A percentile compares a stretch with the other conserved stretches of the same genome.
phyloP scores from a whole-genome alignment of 1,140 invertebrate species.

The Pogonomyrmex californicus region DNA sequence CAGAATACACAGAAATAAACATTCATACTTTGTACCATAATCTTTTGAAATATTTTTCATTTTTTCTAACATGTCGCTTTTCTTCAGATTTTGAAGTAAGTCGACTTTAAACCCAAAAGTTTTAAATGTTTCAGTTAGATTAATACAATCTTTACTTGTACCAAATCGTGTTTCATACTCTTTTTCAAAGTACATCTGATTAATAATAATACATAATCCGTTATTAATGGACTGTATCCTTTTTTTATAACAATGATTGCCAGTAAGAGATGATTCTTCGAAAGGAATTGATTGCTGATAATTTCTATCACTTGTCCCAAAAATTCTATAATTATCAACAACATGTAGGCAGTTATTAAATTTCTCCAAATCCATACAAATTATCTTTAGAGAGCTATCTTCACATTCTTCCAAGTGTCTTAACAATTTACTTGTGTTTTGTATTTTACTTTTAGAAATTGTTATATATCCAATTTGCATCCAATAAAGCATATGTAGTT shows the following conservation, averaged over 20 bases:
- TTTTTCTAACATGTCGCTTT: constrained; percentile 57
- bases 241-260: not conserved
- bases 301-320: constrained; percentile 5
- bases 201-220: constrained; percentile 76
- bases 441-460: constrained; percentile 62
- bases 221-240: constrained; percentile 58
- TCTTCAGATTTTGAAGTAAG: constrained; percentile 46
- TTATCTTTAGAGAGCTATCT: constrained; percentile 33
- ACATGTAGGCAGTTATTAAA: constrained; percentile 35
- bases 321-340: constrained; percentile 35
- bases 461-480: constrained; percentile 69
- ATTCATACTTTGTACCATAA: constrained; percentile 64
- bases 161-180: constrained; percentile 72
- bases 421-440: constrained; percentile 62
- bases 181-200: constrained; percentile 68
- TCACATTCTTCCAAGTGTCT: constrained; percentile 65
- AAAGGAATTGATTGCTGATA: not conserved
- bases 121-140: constrained; percentile 69
- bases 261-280: not conserved
- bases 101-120: constrained; percentile 66
- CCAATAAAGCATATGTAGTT: constrained; percentile 79
- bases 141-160: constrained; percentile 53
- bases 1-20: constrained; percentile 77
- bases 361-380: constrained; percentile 60
- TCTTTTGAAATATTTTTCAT: constrained; percentile 60